Evolutionary conservation across 2,797 vertebrate genomes (phyloP), one percentile per base, ranked within the genome.

Genomic region (Silurus lanzhouensis): DNA sequence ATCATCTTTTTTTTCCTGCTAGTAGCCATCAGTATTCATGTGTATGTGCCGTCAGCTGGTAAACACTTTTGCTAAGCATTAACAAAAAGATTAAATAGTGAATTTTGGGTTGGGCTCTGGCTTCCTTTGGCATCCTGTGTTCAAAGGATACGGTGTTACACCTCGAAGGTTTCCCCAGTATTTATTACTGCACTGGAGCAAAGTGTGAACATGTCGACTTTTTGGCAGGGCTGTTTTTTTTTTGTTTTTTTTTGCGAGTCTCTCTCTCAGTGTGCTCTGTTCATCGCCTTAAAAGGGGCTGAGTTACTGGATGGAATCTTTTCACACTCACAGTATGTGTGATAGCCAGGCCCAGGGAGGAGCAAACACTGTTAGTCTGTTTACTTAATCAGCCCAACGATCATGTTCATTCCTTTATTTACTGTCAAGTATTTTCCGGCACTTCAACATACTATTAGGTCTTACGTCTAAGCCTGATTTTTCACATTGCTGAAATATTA

Each of bases 251-350:
- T 93, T 72, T 95, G 92, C 88, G 90, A 93, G 92, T 5, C 38
- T 93, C 92, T 90, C 92, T 91, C 91, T 93, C 93, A 92, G 91
- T 81, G 89, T 91, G 91, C 93, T 93, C 93, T 92, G 90, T 93
- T 93, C 94, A 93, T 93, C 92, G 89, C 95, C 94, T 95, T 96
- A 95, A 96, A 96, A 95, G 95, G 94, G 88, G 83, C 86, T 86
- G 84, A 82, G 84, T 84, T 76, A 87, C 75, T 68, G 85, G 64
- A 66, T 88, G 84, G 87, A 87, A 87, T 90, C 86, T 84, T 84
- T 89, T 90, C 86, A 86, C 85, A 89, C 85, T 82, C 84, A 74
- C 85, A 83, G 87, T 81, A 80, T 86, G 84, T 82, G 87, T 83
- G 87, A 84, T 88, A 85, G 77, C 81, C 72, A 78, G 68, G 72